Conservation (phyloP, 2,888 invertebrate genomes). For the Acleris laterana region DNA sequence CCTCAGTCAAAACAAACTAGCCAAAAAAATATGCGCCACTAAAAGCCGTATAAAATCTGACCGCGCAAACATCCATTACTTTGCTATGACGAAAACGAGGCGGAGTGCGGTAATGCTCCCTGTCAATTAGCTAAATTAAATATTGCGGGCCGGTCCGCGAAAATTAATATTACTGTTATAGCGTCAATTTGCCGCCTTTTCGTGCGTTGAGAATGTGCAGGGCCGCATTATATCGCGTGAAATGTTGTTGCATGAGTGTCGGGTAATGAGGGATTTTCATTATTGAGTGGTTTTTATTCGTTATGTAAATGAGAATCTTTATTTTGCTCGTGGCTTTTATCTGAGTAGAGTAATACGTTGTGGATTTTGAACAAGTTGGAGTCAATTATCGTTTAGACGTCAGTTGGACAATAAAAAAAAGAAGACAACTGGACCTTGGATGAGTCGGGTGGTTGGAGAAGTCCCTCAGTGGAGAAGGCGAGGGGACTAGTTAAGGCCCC, state of each 20-base stretch:
- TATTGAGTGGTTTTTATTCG: slow-evolving; percentile 1
- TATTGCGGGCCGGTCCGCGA: slow-evolving; percentile 61
- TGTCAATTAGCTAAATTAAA: slow-evolving; percentile 80
- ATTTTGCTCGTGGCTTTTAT: too few relatives aligned
- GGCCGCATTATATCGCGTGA: slow-evolving; percentile 24
- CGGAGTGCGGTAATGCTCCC: slow-evolving; percentile 53
- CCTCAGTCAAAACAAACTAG: background rate
- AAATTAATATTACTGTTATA: slow-evolving; percentile 72
- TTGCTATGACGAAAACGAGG: slow-evolving; percentile 52
- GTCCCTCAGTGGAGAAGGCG: too few relatives aligned
- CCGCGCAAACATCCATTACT: slow-evolving; percentile 58
- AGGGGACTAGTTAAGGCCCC: too few relatives aligned
- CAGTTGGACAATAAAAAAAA: too few relatives aligned
- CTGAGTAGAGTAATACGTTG: too few relatives aligned
- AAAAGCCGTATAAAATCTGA: slow-evolving; percentile 38
- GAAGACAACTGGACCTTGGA: too few relatives aligned
- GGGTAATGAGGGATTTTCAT: slow-evolving; percentile 15
- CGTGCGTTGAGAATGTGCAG: slow-evolving; percentile 19
- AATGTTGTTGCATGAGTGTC: slow-evolving; percentile 21
- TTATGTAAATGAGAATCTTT: background rate
- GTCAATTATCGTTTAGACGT: too few relatives aligned
- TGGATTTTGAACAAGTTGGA: too few relatives aligned
- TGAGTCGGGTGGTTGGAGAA: too few relatives aligned
- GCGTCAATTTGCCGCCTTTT: slow-evolving; percentile 54
- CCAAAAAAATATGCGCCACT: slow-evolving; percentile 7